Base-by-base conservation (phyloP, 2,113 vertebrate species). In the Promerops cafer region DNA sequence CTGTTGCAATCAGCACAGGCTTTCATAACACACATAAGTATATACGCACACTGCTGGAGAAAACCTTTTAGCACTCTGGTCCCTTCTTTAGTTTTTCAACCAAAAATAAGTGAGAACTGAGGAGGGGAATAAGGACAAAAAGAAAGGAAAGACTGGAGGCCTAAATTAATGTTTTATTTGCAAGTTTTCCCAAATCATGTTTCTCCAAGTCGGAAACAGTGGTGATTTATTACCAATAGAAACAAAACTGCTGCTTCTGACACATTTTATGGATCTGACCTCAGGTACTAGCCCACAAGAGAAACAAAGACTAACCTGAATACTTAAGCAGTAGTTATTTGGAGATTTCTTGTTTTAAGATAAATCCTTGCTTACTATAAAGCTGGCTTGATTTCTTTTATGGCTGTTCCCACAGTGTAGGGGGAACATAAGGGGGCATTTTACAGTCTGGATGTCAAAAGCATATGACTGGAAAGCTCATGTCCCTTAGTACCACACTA, bases 1-100 rank as follows among this genome's bases (percentile, higher is more conserved):
- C 96, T 97, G 96, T 66, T 95, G 89, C 92, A 97, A 96, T 97
- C 95, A 97, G 85, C 10, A 2, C 81, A 91, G 91, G 80, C 81
- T 97, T 97, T 96, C 87, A 88, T 82, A 95, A 84, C 65, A 60
- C 49, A 69, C 33, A 30, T 77, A 84, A 96, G 64, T 84, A 87
- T 54, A 83, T 47, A 95, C 50, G 90, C 49, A 92, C 74, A 80
- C 91, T 84, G 85, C 85, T 94, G 94, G 74, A 97, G 64, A 81
- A 94, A 97, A 93, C 72, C 88, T 92, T 86, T 96, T 85, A 96
- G 74, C 83, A 87, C 93, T 93, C 91, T 57, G 27, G 45, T 77
- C 76, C 23, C 71, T 83, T 82, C 81, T 90, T 92, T 65, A 78
- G 81, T 86, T 80, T 95, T 82, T 50, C 64, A 83, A 74, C 20